Evolutionary conservation across 2,888 invertebrate species (phyloP).

Genomic region (Lasioglossum villosulum): DNA sequence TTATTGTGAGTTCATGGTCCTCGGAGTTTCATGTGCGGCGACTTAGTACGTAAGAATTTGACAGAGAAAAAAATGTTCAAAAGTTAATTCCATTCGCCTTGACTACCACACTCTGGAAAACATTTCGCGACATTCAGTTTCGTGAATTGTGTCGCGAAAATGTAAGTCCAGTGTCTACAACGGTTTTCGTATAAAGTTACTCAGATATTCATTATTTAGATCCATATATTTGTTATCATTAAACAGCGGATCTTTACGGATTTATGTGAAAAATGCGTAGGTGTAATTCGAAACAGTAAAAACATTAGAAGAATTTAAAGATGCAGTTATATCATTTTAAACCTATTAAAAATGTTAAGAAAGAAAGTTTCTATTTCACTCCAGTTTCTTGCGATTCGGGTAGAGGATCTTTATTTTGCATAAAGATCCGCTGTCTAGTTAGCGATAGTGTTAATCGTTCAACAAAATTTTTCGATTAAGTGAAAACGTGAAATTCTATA

Average conservation of each 20-base stretch:
- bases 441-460: neutral
- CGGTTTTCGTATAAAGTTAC: slow-evolving; percentile 14
- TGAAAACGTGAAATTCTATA: neutral
- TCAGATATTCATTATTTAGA: neutral
- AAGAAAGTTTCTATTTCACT: no score
- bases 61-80: neutral
- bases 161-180: slow-evolving; percentile 1
- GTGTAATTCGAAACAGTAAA: no score
- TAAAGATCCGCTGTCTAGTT: no score
- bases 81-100: slow-evolving; percentile 3
- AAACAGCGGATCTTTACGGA: no score
- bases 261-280: no score
- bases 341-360: no score
- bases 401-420: no score
- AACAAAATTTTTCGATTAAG: neutral
- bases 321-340: no score
- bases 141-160: slow-evolving; percentile 19
- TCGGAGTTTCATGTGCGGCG: slow-evolving; percentile 71
- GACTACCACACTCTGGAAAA: neutral
- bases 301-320: no score
- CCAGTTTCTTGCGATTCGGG: no score
- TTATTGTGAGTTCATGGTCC: slow-evolving; percentile 80
- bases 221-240: neutral
- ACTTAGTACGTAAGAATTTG: neutral
- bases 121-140: neutral